These are phyloP conservation scores for Ctena decussata DNA, from an alignment of 2,888 invertebrate species.

Conservation along the genomic window DNA sequence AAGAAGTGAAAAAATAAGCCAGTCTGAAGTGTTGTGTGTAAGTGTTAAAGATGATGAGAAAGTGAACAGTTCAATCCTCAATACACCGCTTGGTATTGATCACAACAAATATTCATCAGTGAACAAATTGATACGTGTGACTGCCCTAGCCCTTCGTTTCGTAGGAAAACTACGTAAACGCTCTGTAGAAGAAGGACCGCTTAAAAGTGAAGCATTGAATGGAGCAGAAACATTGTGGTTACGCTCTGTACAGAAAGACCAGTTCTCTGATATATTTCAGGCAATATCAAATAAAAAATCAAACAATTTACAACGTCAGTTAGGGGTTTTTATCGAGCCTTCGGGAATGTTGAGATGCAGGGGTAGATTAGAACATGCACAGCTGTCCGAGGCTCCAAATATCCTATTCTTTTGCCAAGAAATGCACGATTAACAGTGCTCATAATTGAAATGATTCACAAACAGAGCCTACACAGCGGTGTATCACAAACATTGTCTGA, in stretches of 20 bases:
- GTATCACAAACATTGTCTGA: constrained; percentile 41
- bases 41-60: background rate
- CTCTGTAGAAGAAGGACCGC: background rate
- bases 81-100: background rate
- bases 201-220: constrained; percentile 27
- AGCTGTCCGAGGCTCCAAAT: background rate
- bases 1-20: background rate
- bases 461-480: constrained; percentile 37
- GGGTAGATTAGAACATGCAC: background rate
- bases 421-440: constrained; percentile 39
- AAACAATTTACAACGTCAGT: constrained; percentile 10
- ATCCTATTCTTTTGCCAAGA: constrained; percentile 29
- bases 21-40: background rate
- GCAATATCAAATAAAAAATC: background rate
- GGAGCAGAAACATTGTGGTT: constrained; percentile 36
- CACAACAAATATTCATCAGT: background rate
- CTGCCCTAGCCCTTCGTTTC: constrained; percentile 26
- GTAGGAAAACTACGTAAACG: constrained; percentile 15
- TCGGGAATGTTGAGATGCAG: background rate
- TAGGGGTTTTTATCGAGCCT: background rate
- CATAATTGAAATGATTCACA: constrained; percentile 42
- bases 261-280: background rate
- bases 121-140: constrained; percentile 34
- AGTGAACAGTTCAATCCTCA: background rate
- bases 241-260: background rate